Evolutionary conservation across 2,888 invertebrate species (phyloP).

Genomic region (Chamaedrilus cognettii): DNA sequence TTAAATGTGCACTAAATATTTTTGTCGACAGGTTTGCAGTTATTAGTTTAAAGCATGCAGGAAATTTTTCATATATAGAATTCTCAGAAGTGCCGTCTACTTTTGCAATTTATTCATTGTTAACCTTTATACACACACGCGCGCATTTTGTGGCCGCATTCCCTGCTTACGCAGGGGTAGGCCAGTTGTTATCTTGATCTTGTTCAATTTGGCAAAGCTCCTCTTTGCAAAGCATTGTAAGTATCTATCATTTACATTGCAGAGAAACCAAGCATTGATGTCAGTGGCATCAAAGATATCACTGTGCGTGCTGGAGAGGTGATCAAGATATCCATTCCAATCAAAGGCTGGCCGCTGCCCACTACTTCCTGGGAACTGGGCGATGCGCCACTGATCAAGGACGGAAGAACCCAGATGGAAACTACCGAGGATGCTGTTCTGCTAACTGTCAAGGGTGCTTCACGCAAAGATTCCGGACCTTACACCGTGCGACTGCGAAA

Average conservation of each 20-base stretch:
- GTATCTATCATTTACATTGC: neutral
- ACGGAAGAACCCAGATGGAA: conserved; percentile 25
- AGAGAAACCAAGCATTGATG: conserved; percentile 87
- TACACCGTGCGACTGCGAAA: conserved; percentile 92
- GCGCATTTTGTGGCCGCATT: too few relatives aligned
- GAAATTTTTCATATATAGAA: too few relatives aligned
- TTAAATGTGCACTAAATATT: too few relatives aligned
- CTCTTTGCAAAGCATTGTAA: neutral
- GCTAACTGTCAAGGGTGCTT: conserved; percentile 89
- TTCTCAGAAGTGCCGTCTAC: too few relatives aligned
- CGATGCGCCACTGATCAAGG: conserved; percentile 19
- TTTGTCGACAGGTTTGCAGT: too few relatives aligned
- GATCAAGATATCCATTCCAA: conserved; percentile 95
- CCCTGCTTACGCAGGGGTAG: too few relatives aligned
- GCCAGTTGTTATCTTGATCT: too few relatives aligned
- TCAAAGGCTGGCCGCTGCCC: conserved; percentile 91
- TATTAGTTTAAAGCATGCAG: too few relatives aligned
- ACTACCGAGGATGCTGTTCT: conserved; percentile 73
- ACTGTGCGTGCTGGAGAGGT: conserved; percentile 97
- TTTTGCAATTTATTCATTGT: too few relatives aligned
- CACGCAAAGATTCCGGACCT: conserved; percentile 85
- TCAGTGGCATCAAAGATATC: conserved; percentile 73
- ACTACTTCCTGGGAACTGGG: conserved; percentile 78
- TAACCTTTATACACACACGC: too few relatives aligned
- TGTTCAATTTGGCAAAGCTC: neutral